These are phyloP conservation scores for Cabera pusaria DNA, from an alignment of 2,888 invertebrate species.

Conservation along the genomic window DNA sequence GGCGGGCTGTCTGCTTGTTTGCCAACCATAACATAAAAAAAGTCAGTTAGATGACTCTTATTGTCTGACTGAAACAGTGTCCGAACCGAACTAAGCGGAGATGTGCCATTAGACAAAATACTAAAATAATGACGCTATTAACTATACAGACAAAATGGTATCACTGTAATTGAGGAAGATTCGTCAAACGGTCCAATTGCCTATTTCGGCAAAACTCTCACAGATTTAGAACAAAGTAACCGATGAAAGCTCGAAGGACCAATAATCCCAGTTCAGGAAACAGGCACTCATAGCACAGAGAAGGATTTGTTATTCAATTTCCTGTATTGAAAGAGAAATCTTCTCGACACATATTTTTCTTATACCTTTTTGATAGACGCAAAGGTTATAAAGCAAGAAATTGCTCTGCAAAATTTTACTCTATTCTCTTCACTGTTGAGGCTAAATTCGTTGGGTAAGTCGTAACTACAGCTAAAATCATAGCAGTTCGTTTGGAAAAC, in stretches of 20 bases:
- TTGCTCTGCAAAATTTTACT: neutral
- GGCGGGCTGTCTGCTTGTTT: no score
- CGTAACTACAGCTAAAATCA: slow-evolving; percentile 7
- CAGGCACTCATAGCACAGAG: slow-evolving; percentile 26
- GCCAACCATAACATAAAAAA: no score
- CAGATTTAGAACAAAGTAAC: slow-evolving; percentile 19
- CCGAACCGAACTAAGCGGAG: no score
- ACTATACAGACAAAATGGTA: no score
- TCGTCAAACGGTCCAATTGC: slow-evolving; percentile 3
- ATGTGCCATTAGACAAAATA: no score
- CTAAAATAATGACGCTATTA: no score
- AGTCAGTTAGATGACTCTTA: no score
- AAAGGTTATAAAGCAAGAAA: slow-evolving; percentile 14
- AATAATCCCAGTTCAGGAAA: slow-evolving; percentile 28
- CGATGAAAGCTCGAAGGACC: slow-evolving; percentile 18
- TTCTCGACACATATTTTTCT: slow-evolving; percentile 23
- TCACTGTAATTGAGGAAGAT: no score
- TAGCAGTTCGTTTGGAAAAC: slow-evolving; percentile 19
- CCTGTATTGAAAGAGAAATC: slow-evolving; percentile 31
- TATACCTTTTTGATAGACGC: slow-evolving; percentile 19
- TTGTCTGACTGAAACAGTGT: no score
- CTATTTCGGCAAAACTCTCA: slow-evolving; percentile 13
- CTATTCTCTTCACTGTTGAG: neutral
- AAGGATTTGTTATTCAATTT: slow-evolving; percentile 37
- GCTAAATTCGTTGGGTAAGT: neutral